phyloP scores from a whole-genome alignment of 2,888 invertebrate genomes.

The Drosophila infuscata region DNA sequence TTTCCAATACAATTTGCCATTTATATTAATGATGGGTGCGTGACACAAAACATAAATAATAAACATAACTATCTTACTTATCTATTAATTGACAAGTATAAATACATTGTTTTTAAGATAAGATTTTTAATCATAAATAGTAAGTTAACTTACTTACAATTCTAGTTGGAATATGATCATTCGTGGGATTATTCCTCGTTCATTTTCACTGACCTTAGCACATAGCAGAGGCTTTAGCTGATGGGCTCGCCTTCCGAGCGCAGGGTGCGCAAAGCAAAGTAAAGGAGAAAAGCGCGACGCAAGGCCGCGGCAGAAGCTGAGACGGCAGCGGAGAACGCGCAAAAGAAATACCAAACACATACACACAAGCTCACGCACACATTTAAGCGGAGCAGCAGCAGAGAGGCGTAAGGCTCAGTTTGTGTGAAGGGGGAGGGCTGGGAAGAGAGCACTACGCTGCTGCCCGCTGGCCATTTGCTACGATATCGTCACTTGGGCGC shows the following conservation, averaged over 20 bases:
- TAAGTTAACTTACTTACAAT: not conserved
- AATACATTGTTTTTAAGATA: not conserved
- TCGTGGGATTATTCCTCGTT: not conserved
- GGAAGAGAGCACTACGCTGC: constrained; percentile 19
- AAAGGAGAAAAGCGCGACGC: constrained; percentile 66
- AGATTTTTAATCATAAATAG: not conserved
- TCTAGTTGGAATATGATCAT: not conserved
- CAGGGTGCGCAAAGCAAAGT: constrained; percentile 42
- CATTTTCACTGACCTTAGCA: constrained; percentile 22
- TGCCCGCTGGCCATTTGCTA: constrained; percentile 79
- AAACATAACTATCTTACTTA: not conserved
- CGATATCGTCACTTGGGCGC: constrained; percentile 84
- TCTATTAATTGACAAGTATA: not conserved
- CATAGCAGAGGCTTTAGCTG: constrained; percentile 15
- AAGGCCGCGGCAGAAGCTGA: constrained; percentile 56
- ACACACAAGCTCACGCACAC: constrained; percentile 18
- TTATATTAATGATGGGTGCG: not conserved
- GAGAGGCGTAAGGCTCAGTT: not conserved
- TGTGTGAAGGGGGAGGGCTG: not conserved
- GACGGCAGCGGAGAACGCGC: constrained; percentile 49
- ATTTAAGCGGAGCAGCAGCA: constrained; percentile 10
- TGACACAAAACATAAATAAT: not conserved
- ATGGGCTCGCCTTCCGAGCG: constrained; percentile 34
- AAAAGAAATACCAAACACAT: constrained; percentile 58
- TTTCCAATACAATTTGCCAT: not conserved